Evolutionary conservation across 1,140 invertebrate species (phyloP).

Genomic region (Zaprionus africanus): DNA sequence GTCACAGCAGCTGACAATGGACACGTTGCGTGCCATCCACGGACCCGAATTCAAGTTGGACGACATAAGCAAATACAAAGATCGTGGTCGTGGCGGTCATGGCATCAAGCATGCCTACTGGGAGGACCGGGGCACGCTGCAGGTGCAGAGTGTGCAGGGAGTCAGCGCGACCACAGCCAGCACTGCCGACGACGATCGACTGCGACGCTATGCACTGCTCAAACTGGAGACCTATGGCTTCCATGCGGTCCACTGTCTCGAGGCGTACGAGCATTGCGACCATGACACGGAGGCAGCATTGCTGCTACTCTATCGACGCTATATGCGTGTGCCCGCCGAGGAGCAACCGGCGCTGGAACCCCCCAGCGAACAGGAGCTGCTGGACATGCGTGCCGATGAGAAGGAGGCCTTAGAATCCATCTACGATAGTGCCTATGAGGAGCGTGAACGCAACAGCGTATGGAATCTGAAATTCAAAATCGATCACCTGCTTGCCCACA

Average conservation of each 20-base stretch:
- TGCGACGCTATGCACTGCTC: conserved; percentile 88
- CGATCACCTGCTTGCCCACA: conserved; percentile 88
- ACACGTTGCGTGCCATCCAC: conserved; percentile 89
- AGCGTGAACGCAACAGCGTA: conserved; percentile 87
- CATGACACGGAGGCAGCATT: conserved; percentile 88
- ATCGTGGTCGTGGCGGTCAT: conserved; percentile 87
- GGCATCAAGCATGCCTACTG: conserved; percentile 89
- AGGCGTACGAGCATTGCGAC: conserved; percentile 88
- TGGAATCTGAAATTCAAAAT: conserved; percentile 89
- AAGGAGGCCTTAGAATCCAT: conserved; percentile 90
- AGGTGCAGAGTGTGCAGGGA: conserved; percentile 89
- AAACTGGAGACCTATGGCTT: conserved; percentile 91
- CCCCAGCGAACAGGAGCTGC: conserved; percentile 85
- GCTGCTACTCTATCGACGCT: conserved; percentile 89
- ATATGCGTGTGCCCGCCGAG: conserved; percentile 84
- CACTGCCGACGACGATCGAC: conserved; percentile 83
- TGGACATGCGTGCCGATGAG: conserved; percentile 88
- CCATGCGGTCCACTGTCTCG: conserved; percentile 89
- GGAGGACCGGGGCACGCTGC: conserved; percentile 89
- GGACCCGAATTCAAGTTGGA: conserved; percentile 87
- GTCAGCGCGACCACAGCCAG: conserved; percentile 85
- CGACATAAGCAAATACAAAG: conserved; percentile 86
- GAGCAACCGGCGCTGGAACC: conserved; percentile 44
- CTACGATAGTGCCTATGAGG: conserved; percentile 88
- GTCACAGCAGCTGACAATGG: conserved; percentile 88